Percentiles rank a stretch among this genome's conserved stretches.
These are phyloP conservation scores for Pterostichus madidus DNA, from an alignment of 2,888 invertebrate species.

Conservation along the genomic window DNA sequence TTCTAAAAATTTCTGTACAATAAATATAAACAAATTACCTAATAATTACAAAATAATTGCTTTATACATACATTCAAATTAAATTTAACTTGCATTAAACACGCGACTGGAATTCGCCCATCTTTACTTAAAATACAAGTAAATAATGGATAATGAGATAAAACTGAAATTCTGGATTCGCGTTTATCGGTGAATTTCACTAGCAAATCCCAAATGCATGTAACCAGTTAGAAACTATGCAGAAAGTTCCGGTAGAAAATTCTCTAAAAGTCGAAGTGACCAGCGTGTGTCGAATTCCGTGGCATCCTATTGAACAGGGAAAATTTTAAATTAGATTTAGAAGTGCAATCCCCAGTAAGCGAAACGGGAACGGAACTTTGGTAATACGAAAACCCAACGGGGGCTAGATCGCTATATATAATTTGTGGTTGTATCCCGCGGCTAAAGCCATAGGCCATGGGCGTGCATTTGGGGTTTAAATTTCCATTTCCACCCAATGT, in stretches of 20 bases:
- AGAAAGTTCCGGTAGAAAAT: slow-evolving; percentile 21
- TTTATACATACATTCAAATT: too few relatives aligned
- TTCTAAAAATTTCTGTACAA: too few relatives aligned
- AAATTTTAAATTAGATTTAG: slow-evolving; percentile 60
- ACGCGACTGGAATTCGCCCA: too few relatives aligned
- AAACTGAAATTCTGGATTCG: too few relatives aligned
- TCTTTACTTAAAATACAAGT: too few relatives aligned
- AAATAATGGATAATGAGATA: too few relatives aligned
- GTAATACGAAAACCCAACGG: slow-evolving; percentile 21
- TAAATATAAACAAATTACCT: too few relatives aligned
- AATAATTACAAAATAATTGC: too few relatives aligned
- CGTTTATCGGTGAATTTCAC: background rate
- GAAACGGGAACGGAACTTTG: slow-evolving; percentile 11
- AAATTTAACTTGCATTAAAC: too few relatives aligned
- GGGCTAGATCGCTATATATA: slow-evolving; percentile 16
- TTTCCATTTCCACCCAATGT: slow-evolving; percentile 30
- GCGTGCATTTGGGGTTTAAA: slow-evolving; percentile 54
- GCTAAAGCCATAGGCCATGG: slow-evolving; percentile 31
- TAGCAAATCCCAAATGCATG: slow-evolving; percentile 28
- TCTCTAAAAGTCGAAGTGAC: background rate
- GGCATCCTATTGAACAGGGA: slow-evolving; percentile 22
- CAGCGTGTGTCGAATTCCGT: slow-evolving; percentile 5
- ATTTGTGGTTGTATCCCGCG: slow-evolving; percentile 39
- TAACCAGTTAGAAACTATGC: slow-evolving; percentile 11
- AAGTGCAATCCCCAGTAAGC: slow-evolving; percentile 26